Evolutionary conservation across 2,888 invertebrate species (phyloP), one percentile per base, ranked within the genome.

Genomic region (Nesidiocoris tenuis): DNA sequence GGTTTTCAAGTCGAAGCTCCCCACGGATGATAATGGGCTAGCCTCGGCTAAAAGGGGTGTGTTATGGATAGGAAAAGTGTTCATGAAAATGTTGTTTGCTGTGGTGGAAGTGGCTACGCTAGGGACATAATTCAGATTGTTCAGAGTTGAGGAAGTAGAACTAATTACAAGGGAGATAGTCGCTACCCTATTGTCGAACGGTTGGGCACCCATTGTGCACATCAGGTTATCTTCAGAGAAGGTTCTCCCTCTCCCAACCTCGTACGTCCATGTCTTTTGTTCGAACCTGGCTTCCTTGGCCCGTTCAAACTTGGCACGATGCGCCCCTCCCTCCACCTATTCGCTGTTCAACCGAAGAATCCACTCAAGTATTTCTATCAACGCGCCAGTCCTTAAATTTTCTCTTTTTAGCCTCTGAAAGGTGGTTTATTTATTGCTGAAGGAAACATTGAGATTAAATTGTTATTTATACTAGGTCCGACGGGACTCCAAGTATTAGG

Each of bases 161-260:
- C 67, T 67, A 67, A 67, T 67, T 67, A 67, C 67, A 67, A 67
- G 67, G 67, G 67, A 67, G 67, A 67, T 67, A 56, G 67, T 67
- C 55, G 56, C 67, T 25, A 22, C 67, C 54, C 67, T 56, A 67
- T 67, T 67, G 67, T 67, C 67, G 55, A 67, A 67, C 67, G 22
- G 55, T 39, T 67, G n/a, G 54, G 55, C 22, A 55, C 54, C 67
- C 67, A 67, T 67, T 67, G 67, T 67, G 55, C 21, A 22, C 56
- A n/a, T 21, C 18, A 54, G 19, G 67, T 67, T 67, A 67, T 67
- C 67, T 67, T 56, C 39, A 12, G 39, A 39, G 39, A 12, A 12
- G 39, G 39, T 39, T 12, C 39, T 39, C 39, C 12, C 39, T 7
- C 39, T 39, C 23, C 56, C 2, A 17, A 66, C 54, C 66, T 55